These are phyloP conservation scores for Stenichneumon culpator DNA, from an alignment of 2,888 invertebrate species.

Conservation along the genomic window DNA sequence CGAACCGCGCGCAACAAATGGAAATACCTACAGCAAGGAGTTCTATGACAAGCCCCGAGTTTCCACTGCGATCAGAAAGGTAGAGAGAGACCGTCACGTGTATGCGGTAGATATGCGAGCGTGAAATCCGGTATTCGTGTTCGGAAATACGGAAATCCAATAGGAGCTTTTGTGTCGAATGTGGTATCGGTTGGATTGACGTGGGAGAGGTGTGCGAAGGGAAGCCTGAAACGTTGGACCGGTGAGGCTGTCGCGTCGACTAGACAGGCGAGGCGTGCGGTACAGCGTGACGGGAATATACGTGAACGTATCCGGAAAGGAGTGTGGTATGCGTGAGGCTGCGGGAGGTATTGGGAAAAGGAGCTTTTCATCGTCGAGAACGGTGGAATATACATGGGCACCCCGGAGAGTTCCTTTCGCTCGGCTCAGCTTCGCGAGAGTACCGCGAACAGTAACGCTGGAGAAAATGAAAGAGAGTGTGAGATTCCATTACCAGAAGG, in stretches of 20 bases:
- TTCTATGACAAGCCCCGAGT: slow-evolving; percentile 10
- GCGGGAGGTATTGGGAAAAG: slow-evolving; percentile 19
- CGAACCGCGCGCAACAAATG: slow-evolving; percentile 15
- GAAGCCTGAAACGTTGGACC: slow-evolving; percentile 35
- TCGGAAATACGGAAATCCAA: slow-evolving; percentile 59
- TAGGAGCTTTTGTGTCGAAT: slow-evolving; percentile 41
- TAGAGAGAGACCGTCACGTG: background rate
- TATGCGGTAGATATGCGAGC: slow-evolving; percentile 5
- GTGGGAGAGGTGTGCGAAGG: slow-evolving; percentile 20
- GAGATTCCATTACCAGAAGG: slow-evolving; percentile 59
- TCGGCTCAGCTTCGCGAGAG: slow-evolving; percentile 18
- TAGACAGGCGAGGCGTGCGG: slow-evolving; percentile 51
- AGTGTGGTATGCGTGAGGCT: background rate
- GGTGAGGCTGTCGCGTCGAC: slow-evolving; percentile 49
- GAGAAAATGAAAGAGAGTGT: slow-evolving; percentile 34
- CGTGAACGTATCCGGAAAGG: slow-evolving; percentile 25
- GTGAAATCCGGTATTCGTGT: slow-evolving; percentile 45
- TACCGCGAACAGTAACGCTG: slow-evolving; percentile 31
- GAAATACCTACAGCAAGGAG: slow-evolving; percentile 20
- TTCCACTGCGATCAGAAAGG: background rate
- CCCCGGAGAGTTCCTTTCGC: slow-evolving; percentile 6
- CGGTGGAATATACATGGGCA: slow-evolving; percentile 35
- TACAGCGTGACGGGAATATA: slow-evolving; percentile 20
- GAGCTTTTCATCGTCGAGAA: slow-evolving; percentile 59
- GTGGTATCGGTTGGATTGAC: slow-evolving; percentile 22